Base-by-base conservation (phyloP, 2,888 invertebrate species). In the Tenthredo scrophulariae region DNA sequence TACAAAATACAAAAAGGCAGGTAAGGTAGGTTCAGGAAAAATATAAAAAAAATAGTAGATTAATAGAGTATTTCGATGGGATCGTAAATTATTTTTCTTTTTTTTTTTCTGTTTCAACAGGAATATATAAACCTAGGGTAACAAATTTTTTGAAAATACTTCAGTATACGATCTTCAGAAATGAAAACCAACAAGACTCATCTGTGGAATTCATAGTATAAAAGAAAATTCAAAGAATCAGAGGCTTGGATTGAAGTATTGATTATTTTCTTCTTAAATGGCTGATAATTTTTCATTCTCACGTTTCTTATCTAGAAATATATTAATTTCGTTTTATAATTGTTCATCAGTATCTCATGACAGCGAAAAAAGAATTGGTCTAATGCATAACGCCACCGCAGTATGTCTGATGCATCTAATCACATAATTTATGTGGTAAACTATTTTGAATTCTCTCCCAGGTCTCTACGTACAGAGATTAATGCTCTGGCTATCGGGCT, bases 31-130 rank as follows among this genome's bases (percentile, higher is more conserved):
- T 37, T 7, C n/a, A 9, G 0, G 33, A 43, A n/a, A 65, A 65
- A 65, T 26, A 29, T 67, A 43, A 77, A 9, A 18, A 58, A 79
- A 54, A 79, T 79, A 79, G 58, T 58, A 29, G 18, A 54, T 50
- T 15, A 18, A n/a, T 43, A 46, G 22, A 40, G 13, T 9, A n/a
- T 54, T 33, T 33, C 79, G 10, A 37, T n/a, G 37, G 10, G 37
- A 79, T 58, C 58, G 33, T 77, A 54, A 58, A 77, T 77, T 15
- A 2, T 15, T 18, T 18, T 6, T 4, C 18, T 6, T 6, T n/a
- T 18, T 6, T 18, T 6, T 18, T 79, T 15, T 9, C 9, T 10
- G 6, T 0, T 50, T 15, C 18, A 46, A 18, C 15, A 5, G 77
- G 54, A 29, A 54, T 50, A 13, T 22, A 6, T 33, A 22, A 58